Percentiles rank a stretch among this genome's conserved stretches.
phyloP scores from a whole-genome alignment of 2,113 vertebrate genomes.

The Lycaon pictus region DNA sequence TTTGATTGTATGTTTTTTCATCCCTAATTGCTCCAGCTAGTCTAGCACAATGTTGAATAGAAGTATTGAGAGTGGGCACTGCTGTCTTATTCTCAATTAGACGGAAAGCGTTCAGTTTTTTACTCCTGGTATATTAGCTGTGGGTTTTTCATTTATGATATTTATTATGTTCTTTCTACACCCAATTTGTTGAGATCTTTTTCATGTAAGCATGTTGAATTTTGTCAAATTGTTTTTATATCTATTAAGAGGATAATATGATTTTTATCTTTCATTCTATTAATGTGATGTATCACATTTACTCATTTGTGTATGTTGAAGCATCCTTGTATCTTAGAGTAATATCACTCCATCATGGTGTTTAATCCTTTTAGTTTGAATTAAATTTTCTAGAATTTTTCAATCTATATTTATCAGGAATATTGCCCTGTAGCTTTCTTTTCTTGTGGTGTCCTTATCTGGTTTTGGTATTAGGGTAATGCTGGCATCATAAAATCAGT shows the following conservation, averaged over 20 bases:
- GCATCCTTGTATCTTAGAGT: not conserved
- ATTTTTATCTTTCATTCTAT: not conserved
- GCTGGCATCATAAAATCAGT: not conserved
- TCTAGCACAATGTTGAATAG: not conserved
- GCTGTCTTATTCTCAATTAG: not conserved
- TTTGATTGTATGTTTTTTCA: not conserved
- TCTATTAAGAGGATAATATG: not conserved
- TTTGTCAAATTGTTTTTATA: not conserved
- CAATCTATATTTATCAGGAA: not conserved
- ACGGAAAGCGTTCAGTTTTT: not conserved
- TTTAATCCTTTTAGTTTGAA: not conserved
- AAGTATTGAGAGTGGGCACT: not conserved
- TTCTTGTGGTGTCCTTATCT: not conserved
- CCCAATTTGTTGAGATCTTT: not conserved
- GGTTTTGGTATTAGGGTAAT: not conserved
- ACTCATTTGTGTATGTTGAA: not conserved
- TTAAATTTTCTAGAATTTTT: not conserved
- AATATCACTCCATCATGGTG: not conserved
- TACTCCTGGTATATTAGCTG: not conserved
- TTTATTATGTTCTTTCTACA: not conserved
- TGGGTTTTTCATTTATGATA: not conserved
- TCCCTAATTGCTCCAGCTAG: not conserved
- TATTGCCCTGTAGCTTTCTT: not conserved
- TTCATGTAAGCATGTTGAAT: not conserved
- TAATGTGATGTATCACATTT: not conserved